Conservation (phyloP, 2,113 vertebrate species). For the Alethe castanea region DNA sequence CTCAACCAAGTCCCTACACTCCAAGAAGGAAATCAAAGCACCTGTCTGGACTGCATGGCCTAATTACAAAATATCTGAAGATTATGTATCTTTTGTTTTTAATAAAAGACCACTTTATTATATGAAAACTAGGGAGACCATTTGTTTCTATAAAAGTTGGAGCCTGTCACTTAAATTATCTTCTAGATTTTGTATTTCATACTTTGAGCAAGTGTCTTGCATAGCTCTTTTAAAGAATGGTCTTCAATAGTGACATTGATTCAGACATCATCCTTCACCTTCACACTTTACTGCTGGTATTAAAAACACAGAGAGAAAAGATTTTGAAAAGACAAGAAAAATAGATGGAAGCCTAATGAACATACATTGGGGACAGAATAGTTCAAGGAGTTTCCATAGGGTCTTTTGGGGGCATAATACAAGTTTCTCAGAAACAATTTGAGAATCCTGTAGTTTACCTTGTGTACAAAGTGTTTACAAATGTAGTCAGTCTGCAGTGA, state of each 20-base stretch:
- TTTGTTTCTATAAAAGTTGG: not conserved
- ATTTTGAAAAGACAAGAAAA: not conserved
- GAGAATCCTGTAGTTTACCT: not conserved
- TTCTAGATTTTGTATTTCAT: not conserved
- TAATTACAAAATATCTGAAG: not conserved
- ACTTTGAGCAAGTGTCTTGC: not conserved
- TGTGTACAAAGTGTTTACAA: not conserved
- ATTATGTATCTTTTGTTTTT: not conserved
- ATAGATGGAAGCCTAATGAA: not conserved
- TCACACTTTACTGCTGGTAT: not conserved
- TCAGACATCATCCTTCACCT: not conserved
- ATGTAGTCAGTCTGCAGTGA: not conserved
- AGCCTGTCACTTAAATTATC: not conserved
- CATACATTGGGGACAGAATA: not conserved
- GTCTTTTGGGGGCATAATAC: not conserved
- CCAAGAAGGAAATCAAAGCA: not conserved
- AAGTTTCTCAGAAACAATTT: not conserved
- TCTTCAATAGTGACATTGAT: not conserved
- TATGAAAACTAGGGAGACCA: not conserved
- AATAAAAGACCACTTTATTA: not conserved
- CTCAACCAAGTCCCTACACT: not conserved
- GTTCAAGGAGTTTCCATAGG: not conserved
- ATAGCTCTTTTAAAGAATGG: not conserved
- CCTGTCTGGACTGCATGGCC: not conserved
- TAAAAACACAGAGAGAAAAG: not conserved